Base-by-base conservation (phyloP, 2,888 invertebrate genomes). In the Zonitis immaculata region DNA sequence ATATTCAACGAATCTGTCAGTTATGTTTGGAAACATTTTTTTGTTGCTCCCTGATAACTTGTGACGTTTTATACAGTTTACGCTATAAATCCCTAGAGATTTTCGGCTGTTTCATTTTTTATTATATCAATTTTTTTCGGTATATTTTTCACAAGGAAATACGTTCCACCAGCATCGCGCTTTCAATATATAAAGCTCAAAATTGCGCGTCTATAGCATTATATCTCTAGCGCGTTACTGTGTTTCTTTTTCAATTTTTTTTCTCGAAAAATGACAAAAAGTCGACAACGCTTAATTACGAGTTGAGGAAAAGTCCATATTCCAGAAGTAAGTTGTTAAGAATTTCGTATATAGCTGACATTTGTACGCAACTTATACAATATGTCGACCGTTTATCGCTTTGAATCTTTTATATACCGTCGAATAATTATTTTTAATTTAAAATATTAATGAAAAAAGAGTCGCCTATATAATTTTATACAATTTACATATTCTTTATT, bases 381-480 rank as follows among this genome's bases (percentile, higher is more conserved):
- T n/a, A n/a, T n/a, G 32, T 43, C 30, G 14, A 16, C 39, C n/a
- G n/a, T 6, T 35, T 43, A 42, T 52, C 47, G 39, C 27, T 28
- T 42, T 44, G 32, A 47, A 50, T 44, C 39, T 16, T 51, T 44
- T 52, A 14, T n/a, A n/a, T 22, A 14, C 44, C 12, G 45, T 14
- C 30, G 42, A 42, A 58, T 55, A 47, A 58, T 58, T 55, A 54
- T 58, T 58, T 58, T 55, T 56, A 58, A 62, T 62, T 62, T 55
- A 56, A 62, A 58, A 57, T 55, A 60, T 62, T 62, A 63, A 63
- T 62, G 61, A 61, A 63, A 39, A 8, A 16, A 39, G 26, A 8
- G 26, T 26, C 8, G 26, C 5, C 18, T 20, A 39, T 9, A 32
- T 32, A 16, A 3, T 5, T 26, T 6, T 26, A 35, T 35, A 16